These are phyloP conservation scores for Pterostichus madidus DNA, from an alignment of 2,888 invertebrate species.

Conservation along the genomic window DNA sequence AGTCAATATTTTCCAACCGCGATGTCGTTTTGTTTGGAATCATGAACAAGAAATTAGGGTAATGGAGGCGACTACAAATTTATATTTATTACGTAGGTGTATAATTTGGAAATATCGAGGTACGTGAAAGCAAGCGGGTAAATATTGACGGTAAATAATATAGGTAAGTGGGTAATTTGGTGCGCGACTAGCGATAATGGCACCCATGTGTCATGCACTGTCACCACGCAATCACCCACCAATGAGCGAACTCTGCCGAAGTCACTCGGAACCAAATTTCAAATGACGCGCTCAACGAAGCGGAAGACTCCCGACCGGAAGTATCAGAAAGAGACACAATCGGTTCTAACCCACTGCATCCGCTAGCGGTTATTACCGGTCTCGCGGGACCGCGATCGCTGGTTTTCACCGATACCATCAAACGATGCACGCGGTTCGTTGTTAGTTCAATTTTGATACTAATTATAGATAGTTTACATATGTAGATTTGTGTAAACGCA, in stretches of 20 bases:
- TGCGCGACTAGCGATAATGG: not conserved
- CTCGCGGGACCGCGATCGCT: not conserved
- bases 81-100: too few relatives aligned
- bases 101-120: not conserved
- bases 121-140: constrained; percentile 7
- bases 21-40: too few relatives aligned
- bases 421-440: constrained; percentile 8
- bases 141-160: constrained; percentile 19
- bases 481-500: constrained; percentile 58
- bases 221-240: constrained; percentile 23
- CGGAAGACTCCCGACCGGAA: constrained; percentile 35
- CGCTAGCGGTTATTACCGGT: constrained; percentile 28
- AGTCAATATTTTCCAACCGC: too few relatives aligned
- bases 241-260: not conserved
- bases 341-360: constrained; percentile 55
- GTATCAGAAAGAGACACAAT: constrained; percentile 53
- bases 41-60: too few relatives aligned
- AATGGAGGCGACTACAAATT: too few relatives aligned
- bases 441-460: constrained; percentile 57
- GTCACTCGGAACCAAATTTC: constrained; percentile 45
- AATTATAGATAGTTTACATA: constrained; percentile 65
- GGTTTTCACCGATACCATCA: constrained; percentile 39
- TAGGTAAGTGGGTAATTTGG: constrained; percentile 28
- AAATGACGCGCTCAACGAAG: constrained; percentile 46
- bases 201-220: constrained; percentile 13